A percentile compares a stretch with the other conserved stretches of the same genome.
Evolutionary conservation across 1,140 invertebrate species (phyloP).

Genomic region (Zophobas atratus): DNA sequence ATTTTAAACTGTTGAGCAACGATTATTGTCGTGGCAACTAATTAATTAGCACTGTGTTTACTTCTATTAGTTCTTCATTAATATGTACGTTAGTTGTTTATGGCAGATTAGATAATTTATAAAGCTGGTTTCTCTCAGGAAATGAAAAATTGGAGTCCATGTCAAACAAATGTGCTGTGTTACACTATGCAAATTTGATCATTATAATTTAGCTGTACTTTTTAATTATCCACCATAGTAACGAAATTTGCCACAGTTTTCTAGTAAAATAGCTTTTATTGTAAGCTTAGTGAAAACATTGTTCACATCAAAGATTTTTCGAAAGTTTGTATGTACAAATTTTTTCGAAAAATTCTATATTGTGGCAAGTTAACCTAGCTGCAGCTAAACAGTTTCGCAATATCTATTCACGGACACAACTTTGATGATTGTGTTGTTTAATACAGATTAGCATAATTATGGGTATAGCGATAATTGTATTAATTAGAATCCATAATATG

Average conservation of each 20-base stretch:
- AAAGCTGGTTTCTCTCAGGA: background rate
- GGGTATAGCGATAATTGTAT: background rate
- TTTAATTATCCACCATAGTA: no score
- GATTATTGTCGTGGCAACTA: constrained; percentile 3
- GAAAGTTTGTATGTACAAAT: no score
- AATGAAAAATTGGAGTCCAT: no score
- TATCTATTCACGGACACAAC: background rate
- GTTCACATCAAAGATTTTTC: no score
- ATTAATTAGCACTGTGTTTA: background rate
- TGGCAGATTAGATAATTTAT: background rate
- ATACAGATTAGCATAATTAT: background rate
- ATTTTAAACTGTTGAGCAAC: background rate
- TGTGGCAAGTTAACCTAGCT: no score
- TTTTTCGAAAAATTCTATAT: no score
- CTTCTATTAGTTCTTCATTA: background rate
- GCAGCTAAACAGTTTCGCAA: background rate
- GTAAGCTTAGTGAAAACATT: no score
- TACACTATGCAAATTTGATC: no score
- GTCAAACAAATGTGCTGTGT: no score
- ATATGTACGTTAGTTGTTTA: background rate
- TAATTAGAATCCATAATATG: background rate
- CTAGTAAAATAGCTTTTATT: no score
- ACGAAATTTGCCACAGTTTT: no score
- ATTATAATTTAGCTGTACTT: no score
- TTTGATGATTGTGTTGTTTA: background rate